phyloP scores from a whole-genome alignment of 2,113 vertebrate species.

The Chaetodon trifascialis region DNA sequence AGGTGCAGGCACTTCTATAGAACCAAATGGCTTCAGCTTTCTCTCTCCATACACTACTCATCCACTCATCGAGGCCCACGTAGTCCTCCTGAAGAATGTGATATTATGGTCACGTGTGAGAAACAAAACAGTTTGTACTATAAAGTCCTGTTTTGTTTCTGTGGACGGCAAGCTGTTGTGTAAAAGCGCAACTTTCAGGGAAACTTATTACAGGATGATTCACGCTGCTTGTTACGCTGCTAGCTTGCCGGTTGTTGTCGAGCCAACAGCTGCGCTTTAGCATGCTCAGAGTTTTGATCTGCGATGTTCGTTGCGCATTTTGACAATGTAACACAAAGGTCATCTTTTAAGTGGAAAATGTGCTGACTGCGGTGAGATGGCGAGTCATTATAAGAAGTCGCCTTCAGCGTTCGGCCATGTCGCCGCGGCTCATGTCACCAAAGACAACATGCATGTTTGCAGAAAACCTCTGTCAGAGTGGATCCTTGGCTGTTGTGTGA shows the following conservation, averaged over 20 bases:
- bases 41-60: conserved; percentile 53
- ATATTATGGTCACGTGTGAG: conserved; percentile 46
- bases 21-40: conserved; percentile 63
- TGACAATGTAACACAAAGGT: conserved; percentile 21
- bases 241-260: background rate
- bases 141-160: conserved; percentile 32
- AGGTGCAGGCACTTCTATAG: conserved; percentile 75
- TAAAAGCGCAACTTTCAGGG: conserved; percentile 1
- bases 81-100: conserved; percentile 46
- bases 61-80: conserved; percentile 51
- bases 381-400: conserved; percentile 6
- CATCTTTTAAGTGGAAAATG: conserved; percentile 31
- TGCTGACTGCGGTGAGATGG: conserved; percentile 20
- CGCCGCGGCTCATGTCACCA: conserved; percentile 41
- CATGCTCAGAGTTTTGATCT: background rate
- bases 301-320: background rate
- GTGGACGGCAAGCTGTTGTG: conserved; percentile 11
- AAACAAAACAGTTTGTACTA: conserved; percentile 55
- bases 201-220: conserved; percentile 10
- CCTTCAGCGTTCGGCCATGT: conserved; percentile 21
- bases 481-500: conserved; percentile 52
- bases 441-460: conserved; percentile 35
- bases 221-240: background rate
- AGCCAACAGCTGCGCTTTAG: background rate
- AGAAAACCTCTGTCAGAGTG: conserved; percentile 62